phyloP scores from a whole-genome alignment of 2,113 vertebrate species.

The Lycaon pictus region DNA sequence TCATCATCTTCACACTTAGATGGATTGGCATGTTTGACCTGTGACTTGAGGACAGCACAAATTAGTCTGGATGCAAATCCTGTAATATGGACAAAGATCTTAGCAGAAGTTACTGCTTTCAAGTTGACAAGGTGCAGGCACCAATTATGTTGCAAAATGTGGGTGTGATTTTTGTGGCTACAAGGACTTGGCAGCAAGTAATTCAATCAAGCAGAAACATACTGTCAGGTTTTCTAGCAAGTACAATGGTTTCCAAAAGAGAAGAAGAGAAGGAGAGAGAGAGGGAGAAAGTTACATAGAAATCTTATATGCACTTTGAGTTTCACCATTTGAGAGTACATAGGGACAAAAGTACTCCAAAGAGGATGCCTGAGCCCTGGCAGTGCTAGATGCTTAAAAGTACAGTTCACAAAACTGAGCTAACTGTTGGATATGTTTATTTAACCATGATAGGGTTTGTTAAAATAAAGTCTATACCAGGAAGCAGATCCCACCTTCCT shows the following conservation, averaged over 20 bases:
- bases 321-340: not conserved
- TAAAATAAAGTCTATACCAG: not conserved
- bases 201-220: not conserved
- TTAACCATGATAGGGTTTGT: not conserved
- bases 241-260: not conserved
- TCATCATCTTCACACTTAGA: not conserved
- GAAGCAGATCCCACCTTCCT: not conserved
- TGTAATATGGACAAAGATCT: not conserved
- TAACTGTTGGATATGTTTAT: not conserved
- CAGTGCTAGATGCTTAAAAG: not conserved
- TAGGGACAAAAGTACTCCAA: not conserved
- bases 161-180: not conserved
- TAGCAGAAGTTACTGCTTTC: not conserved
- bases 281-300: not conserved
- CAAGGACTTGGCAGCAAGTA: not conserved
- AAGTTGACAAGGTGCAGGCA: not conserved
- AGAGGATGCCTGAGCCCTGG: not conserved
- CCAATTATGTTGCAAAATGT: not conserved
- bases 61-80: not conserved
- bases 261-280: not conserved
- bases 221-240: not conserved
- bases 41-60: not conserved
- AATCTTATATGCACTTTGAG: not conserved
- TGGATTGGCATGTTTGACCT: not conserved
- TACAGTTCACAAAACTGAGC: not conserved